Evolutionary conservation across 1,140 invertebrate species (phyloP).

Genomic region (Tribolium madens): DNA sequence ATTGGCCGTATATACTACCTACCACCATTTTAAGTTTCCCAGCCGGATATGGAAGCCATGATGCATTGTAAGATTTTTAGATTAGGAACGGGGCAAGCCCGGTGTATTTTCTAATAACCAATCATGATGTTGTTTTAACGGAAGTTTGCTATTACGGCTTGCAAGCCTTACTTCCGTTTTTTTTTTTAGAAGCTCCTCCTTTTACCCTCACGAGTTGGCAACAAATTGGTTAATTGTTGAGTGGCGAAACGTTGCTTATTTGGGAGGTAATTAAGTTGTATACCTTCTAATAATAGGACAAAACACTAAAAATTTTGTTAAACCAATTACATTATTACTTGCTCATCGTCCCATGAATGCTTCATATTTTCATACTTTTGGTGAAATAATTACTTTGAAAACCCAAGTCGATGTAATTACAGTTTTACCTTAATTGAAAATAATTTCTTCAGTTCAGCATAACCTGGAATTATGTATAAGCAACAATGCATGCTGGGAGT

Average conservation of each 20-base stretch:
- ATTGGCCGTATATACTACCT: slow-evolving; percentile 30
- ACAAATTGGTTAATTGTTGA: slow-evolving; percentile 24
- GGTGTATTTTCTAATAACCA: slow-evolving; percentile 43
- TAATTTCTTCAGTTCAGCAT: slow-evolving; percentile 11
- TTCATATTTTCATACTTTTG: neutral
- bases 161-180: slow-evolving; percentile 19
- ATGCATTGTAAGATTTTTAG: slow-evolving; percentile 44
- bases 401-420: slow-evolving; percentile 5
- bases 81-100: slow-evolving; percentile 38
- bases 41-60: slow-evolving; percentile 46
- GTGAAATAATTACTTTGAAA: slow-evolving; percentile 15
- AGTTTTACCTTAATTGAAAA: slow-evolving; percentile 25
- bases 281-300: neutral
- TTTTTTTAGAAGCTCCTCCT: slow-evolving; percentile 14
- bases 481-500: slow-evolving; percentile 44
- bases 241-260: neutral
- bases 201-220: neutral
- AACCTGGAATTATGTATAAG: slow-evolving; percentile 32
- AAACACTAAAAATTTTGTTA: slow-evolving; percentile 4
- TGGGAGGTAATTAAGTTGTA: neutral
- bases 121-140: slow-evolving; percentile 36
- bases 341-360: neutral
- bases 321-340: neutral
- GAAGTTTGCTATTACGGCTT: slow-evolving; percentile 35
- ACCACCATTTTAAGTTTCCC: slow-evolving; percentile 41